Base-by-base conservation (phyloP, 1,140 invertebrate species). In the Cydia pomonella region DNA sequence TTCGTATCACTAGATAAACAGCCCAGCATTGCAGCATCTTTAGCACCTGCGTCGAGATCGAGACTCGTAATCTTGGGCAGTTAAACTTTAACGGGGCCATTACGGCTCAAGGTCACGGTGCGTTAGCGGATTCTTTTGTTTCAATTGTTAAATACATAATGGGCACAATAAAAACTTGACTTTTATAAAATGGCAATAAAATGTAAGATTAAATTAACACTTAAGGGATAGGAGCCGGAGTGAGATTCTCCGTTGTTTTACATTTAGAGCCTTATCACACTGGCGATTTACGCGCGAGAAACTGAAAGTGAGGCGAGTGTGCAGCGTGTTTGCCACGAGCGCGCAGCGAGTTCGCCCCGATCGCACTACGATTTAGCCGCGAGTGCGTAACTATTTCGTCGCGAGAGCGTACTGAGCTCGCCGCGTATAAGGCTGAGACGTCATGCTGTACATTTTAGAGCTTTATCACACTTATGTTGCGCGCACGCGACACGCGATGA, bases 31-130 rank as follows among this genome's bases (percentile, higher is more conserved):
- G 59, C 59, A 27, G 21, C 25, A 63, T 27, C 59, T 12, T 12
- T 18, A 63, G 59, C 59, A 63, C 59, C 59, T 63, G 59, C 21
- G 59, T 18, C 21, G 21, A 7, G 59, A 50, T 18, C 21, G 21
- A 7, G 59, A 50, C 47, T 50, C 47, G 59, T 27, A 63, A 62
- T 62, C 59, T 62, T 25, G 9, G 2, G 59, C 23, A 62, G 18
- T 62, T 62, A 62, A 63, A 63, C 1, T 63, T 63, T 63, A 63
- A 63, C 25, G 21, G 59, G 25, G 21, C 59, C 13, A 23, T 63
- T 63, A 25, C 2, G 21, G n/a, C 41, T 44, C n/a, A 63, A 63
- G 59, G 59, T 63, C 59, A 63, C 18, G 59, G 59, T 7, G 53
- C 53, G 18, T 25, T 13, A 25, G 25, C 59, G 25, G 21, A 62